These are phyloP conservation scores for Myopa testacea DNA, from an alignment of 2,888 invertebrate genomes.

Conservation along the genomic window DNA sequence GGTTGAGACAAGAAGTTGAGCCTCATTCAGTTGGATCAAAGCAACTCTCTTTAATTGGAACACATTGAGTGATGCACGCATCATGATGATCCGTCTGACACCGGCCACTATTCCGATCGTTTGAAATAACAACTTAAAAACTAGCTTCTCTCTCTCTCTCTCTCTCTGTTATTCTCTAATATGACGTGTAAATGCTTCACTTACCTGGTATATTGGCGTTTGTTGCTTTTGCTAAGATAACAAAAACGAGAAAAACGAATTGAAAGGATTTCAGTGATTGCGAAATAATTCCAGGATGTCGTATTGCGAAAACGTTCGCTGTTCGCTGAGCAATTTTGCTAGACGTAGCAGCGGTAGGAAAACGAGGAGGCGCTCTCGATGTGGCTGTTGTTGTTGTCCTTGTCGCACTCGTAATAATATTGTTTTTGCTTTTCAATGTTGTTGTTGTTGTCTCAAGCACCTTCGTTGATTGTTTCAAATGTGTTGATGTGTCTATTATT, in stretches of 20 bases:
- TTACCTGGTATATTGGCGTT: slow-evolving; percentile 68
- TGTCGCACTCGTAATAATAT: slow-evolving; percentile 1
- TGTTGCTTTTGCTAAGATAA: slow-evolving; percentile 61
- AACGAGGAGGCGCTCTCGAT: background rate
- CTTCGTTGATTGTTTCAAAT: too few species aligned
- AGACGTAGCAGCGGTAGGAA: background rate
- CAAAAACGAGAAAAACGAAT: slow-evolving; percentile 62
- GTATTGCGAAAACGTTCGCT: slow-evolving; percentile 28
- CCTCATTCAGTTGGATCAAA: too few species aligned
- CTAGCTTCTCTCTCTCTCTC: too few species aligned
- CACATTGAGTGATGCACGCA: too few species aligned
- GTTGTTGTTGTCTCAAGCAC: slow-evolving; percentile 43
- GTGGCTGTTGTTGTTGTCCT: slow-evolving; percentile 27
- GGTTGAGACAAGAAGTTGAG: too few species aligned
- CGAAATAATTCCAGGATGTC: slow-evolving; percentile 46
- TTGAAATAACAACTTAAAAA: too few species aligned
- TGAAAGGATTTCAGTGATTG: slow-evolving; percentile 56
- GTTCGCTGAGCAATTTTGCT: slow-evolving; percentile 32
- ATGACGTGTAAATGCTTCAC: slow-evolving; percentile 40
- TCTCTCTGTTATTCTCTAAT: too few species aligned
- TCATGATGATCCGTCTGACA: too few species aligned
- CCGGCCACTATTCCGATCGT: too few species aligned
- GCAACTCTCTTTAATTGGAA: too few species aligned
- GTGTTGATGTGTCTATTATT: slow-evolving; percentile 19
- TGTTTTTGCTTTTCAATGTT: slow-evolving; percentile 42